Percentiles rank a stretch among this genome's conserved stretches.
phyloP scores from a whole-genome alignment of 2,113 vertebrate species.

The Psephotus haematonotus region DNA sequence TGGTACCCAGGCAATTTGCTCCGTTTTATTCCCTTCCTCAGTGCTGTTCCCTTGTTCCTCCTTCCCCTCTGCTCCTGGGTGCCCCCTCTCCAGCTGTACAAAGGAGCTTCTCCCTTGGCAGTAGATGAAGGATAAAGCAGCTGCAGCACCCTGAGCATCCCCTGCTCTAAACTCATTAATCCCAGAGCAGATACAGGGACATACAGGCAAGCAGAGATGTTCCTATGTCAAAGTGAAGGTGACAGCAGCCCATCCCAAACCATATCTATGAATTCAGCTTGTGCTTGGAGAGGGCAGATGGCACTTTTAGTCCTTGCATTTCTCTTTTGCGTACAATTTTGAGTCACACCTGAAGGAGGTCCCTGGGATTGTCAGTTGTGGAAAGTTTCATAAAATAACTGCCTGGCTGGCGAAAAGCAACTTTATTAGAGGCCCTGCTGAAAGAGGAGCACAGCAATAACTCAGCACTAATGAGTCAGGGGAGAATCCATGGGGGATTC shows the following conservation, averaged over 20 bases:
- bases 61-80: neutral
- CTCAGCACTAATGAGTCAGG: slow-evolving; percentile 21
- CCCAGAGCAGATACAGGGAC: neutral
- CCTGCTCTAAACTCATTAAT: neutral
- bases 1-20: neutral
- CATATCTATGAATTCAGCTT: neutral
- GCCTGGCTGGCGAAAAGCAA: neutral
- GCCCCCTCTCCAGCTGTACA: accelerated
- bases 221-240: neutral
- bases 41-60: neutral
- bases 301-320: neutral
- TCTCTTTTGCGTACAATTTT: neutral
- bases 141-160: neutral
- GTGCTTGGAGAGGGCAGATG: neutral
- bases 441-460: slow-evolving; percentile 19
- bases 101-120: neutral
- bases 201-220: neutral
- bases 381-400: slow-evolving; percentile 11
- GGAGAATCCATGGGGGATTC: slow-evolving; percentile 4
- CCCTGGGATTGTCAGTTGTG: neutral
- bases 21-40: neutral
- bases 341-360: slow-evolving; percentile 4
- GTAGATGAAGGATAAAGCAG: neutral
- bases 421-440: slow-evolving; percentile 40
- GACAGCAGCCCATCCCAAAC: neutral